These are phyloP conservation scores for Tauraco erythrolophus DNA, from an alignment of 2,113 vertebrate species.

Conservation along the genomic window DNA sequence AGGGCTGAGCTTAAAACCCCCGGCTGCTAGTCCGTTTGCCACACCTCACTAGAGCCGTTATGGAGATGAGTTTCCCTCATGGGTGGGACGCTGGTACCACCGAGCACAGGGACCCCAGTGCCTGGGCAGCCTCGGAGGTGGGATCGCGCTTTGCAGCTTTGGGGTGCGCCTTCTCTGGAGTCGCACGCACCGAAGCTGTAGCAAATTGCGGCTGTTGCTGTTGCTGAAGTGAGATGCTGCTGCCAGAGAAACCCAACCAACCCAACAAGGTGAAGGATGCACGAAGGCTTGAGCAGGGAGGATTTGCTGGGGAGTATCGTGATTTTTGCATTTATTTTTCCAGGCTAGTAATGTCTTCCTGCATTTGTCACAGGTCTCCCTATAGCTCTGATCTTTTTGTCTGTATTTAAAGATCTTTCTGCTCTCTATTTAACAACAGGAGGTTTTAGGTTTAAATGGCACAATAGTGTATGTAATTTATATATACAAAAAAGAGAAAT, in stretches of 20 bases:
- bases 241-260: background rate
- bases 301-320: background rate
- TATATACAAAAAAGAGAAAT: slow-evolving; percentile 51
- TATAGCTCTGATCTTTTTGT: slow-evolving; percentile 64
- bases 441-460: slow-evolving; percentile 43
- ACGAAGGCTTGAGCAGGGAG: background rate
- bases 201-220: background rate
- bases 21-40: background rate
- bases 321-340: background rate
- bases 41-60: background rate
- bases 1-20: background rate
- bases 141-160: background rate
- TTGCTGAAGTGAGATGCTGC: background rate
- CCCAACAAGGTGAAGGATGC: background rate
- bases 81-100: background rate
- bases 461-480: slow-evolving; percentile 47
- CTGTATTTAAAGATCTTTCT: slow-evolving; percentile 41
- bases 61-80: accelerated
- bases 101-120: background rate
- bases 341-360: slow-evolving; percentile 14
- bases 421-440: slow-evolving; percentile 13
- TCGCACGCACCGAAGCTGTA: accelerated
- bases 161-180: background rate
- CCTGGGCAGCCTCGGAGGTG: background rate
- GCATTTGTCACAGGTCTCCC: slow-evolving; percentile 30